Conservation (phyloP, 1,140 invertebrate species). For the Choristoneura fumiferana region DNA sequence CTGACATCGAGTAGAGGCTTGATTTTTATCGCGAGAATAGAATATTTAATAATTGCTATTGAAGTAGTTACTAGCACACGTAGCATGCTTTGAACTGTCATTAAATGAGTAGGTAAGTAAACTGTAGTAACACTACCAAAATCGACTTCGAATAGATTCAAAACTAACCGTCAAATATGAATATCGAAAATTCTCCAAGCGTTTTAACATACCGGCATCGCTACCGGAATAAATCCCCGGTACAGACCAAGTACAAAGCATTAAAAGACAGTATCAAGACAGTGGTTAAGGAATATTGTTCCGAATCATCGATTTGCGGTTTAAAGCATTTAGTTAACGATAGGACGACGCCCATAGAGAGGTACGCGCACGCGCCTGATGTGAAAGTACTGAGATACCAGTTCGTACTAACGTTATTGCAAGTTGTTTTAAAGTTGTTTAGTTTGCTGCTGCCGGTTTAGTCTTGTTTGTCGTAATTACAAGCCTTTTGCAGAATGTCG, state of each 20-base stretch:
- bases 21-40: slow-evolving; percentile 63
- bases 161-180: neutral
- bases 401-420: slow-evolving; percentile 23
- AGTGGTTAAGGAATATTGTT: slow-evolving; percentile 62
- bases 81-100: neutral
- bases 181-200: slow-evolving; percentile 37
- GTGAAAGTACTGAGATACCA: slow-evolving; percentile 30
- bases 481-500: slow-evolving; percentile 6
- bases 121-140: neutral
- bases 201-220: slow-evolving; percentile 34
- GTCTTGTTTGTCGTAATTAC: slow-evolving; percentile 42
- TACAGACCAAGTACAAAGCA: slow-evolving; percentile 35
- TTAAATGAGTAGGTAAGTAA: too few relatives aligned
- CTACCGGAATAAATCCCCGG: slow-evolving; percentile 30
- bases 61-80: slow-evolving; percentile 35
- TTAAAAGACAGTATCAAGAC: slow-evolving; percentile 53
- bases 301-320: slow-evolving; percentile 66
- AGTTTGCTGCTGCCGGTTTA: slow-evolving; percentile 28
- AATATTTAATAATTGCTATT: slow-evolving; percentile 58
- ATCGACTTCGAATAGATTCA: slow-evolving; percentile 11
- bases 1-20: slow-evolving; percentile 36
- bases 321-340: slow-evolving; percentile 63
- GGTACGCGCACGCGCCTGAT: slow-evolving; percentile 43
- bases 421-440: slow-evolving; percentile 44
- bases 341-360: slow-evolving; percentile 54